Conservation (phyloP, 2,797 vertebrate genomes). For the Tenualosa ilisha region DNA sequence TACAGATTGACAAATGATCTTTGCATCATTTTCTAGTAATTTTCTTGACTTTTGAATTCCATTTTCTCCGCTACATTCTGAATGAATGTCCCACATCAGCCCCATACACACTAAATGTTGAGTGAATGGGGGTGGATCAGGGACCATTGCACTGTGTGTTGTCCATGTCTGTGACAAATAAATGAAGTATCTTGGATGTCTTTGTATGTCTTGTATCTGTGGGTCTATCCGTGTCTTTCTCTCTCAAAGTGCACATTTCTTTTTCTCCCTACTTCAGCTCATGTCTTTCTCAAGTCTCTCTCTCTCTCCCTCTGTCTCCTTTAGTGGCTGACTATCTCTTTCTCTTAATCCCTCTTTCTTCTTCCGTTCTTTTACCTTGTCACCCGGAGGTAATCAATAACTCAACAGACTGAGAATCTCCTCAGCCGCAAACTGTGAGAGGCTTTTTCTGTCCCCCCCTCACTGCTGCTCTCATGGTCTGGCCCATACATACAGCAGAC, state of each 20-base stretch:
- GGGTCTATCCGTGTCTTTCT: not conserved
- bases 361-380: not conserved
- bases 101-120: too few relatives aligned
- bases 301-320: not conserved
- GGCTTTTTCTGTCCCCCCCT: not conserved
- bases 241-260: not conserved
- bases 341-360: not conserved
- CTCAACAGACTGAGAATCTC: not conserved
- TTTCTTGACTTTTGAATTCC: too few relatives aligned
- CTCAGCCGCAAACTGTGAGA: not conserved
- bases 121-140: too few relatives aligned
- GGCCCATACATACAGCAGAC: not conserved
- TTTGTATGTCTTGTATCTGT: not conserved
- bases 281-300: not conserved
- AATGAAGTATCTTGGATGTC: too few relatives aligned
- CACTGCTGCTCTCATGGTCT: not conserved
- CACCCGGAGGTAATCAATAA: not conserved
- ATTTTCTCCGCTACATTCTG: too few relatives aligned
- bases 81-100: too few relatives aligned
- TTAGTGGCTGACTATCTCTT: not conserved
- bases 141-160: too few relatives aligned
- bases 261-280: too few relatives aligned
- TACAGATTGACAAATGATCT: too few relatives aligned
- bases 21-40: too few relatives aligned
- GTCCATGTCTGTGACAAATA: too few relatives aligned